phyloP scores from a whole-genome alignment of 2,888 invertebrate genomes.

The Folsomia manolachei region DNA sequence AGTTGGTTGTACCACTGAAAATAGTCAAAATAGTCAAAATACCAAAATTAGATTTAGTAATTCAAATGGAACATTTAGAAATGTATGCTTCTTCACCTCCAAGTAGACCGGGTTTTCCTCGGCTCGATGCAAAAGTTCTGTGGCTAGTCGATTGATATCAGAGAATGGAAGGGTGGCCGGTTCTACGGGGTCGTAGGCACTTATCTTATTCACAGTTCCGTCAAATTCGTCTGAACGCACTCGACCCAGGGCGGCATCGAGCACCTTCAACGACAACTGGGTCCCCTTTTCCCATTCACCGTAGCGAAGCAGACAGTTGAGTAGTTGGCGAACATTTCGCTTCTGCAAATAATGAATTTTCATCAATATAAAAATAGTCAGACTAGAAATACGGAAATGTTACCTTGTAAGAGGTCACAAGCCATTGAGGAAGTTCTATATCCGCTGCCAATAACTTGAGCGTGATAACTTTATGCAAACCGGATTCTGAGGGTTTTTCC shows the following conservation, averaged over 20 bases:
- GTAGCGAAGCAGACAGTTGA: constrained; percentile 43
- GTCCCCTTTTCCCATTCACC: constrained; percentile 47
- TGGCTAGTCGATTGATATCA: constrained; percentile 41
- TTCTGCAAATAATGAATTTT: constrained; percentile 29
- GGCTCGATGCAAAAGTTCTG: constrained; percentile 32
- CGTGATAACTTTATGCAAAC: constrained; percentile 38
- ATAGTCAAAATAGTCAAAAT: constrained; percentile 11
- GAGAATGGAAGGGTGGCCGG: constrained; percentile 39
- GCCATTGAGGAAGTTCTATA: constrained; percentile 44
- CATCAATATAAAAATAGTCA: constrained; percentile 1
- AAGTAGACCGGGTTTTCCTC: neutral
- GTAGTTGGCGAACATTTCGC: constrained; percentile 39
- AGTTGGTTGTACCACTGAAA: constrained; percentile 26
- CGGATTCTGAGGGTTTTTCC: constrained; percentile 39
- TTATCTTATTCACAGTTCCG: constrained; percentile 38
- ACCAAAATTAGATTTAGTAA: neutral
- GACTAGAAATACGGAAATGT: neutral
- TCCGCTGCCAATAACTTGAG: constrained; percentile 36
- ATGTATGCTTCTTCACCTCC: neutral
- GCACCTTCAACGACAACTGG: constrained; percentile 35
- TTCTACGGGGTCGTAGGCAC: constrained; percentile 38
- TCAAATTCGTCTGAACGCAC: constrained; percentile 43
- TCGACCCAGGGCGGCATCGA: constrained; percentile 47
- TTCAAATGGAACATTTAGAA: neutral
- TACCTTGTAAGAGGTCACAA: constrained; percentile 47